Evolutionary conservation across 2,113 vertebrate genomes (phyloP), one percentile per base, ranked within the genome.

Genomic region (Corythornis vintsioides): DNA sequence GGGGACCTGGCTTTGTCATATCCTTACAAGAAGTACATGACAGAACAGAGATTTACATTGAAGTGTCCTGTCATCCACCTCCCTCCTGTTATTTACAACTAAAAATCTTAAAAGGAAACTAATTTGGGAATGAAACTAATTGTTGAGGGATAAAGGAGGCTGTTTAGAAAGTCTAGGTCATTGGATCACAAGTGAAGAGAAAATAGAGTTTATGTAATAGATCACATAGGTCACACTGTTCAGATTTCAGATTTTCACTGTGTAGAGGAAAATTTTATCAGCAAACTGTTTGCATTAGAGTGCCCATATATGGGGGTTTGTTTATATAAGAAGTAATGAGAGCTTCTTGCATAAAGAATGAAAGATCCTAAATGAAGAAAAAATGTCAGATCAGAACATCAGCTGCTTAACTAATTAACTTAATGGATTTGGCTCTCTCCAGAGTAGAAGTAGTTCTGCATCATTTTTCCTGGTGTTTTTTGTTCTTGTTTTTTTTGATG

Each of bases 351-450:
- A 65, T 35, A 53, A 75, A 86, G 83, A 88, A 74, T 24, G 45
- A 77, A 64, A 80, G 56, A 86, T 85, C 33, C 42, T 47, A 89
- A 92, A 83, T 55, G 60, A 80, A 89, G 55, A 60, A 89, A 89
- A 78, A 88, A 86, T n/a, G 48, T 60, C 69, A 74, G 50, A 48
- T 91, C 75, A 88, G 64, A 91, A 88, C 20, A 52, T 88, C 64
- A 83, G 86, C 57, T 93, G 65, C 92, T 83, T 81, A 80, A 35
- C 59, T 83, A 67, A 90, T 90, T 94, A 83, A 22, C 67, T 85
- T 86, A 91, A 90, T 92, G 69, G 61, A 64, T 90, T 95, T 94
- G 70, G 18, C 57, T 42, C 16, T 71, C 76, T 81, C 79, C 53
- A 35, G 76, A 56, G 56, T 29, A 89, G 69, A 84, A 83, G 25